Evolutionary conservation across 2,888 invertebrate genomes (phyloP).

Genomic region (Tinea pellionella): DNA sequence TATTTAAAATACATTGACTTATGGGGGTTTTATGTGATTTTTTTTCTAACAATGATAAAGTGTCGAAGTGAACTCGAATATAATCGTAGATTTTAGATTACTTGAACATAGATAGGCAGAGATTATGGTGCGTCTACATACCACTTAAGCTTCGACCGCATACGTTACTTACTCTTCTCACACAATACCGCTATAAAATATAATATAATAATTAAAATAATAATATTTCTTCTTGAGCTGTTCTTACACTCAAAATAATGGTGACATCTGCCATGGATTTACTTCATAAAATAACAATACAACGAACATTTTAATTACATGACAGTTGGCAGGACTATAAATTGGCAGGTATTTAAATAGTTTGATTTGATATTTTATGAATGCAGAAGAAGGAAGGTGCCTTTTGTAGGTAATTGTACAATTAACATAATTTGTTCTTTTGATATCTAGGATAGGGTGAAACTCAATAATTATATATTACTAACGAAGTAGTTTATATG

Average conservation of each 20-base stretch:
- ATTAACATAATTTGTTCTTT: neutral
- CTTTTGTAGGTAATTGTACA: neutral
- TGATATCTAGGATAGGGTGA: neutral
- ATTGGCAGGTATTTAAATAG: neutral
- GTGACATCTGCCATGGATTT: neutral
- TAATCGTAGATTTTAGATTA: neutral
- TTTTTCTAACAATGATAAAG: neutral
- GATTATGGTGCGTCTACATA: too few relatives aligned
- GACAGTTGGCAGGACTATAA: neutral
- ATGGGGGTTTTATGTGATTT: neutral
- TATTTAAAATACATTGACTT: constrained; percentile 7
- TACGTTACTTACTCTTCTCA: too few relatives aligned
- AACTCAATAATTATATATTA: neutral
- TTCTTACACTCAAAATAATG: neutral
- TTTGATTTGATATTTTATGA: neutral
- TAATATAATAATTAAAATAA: neutral
- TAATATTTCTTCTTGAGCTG: too few relatives aligned
- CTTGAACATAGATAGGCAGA: too few relatives aligned
- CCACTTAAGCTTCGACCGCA: too few relatives aligned
- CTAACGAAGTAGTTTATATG: neutral
- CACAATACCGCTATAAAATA: too few relatives aligned
- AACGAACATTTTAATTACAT: neutral
- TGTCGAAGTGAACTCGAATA: neutral
- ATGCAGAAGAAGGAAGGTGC: neutral
- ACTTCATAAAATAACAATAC: neutral